Evolutionary conservation across 2,888 invertebrate genomes (phyloP).

Genomic region (Rhorus exstirpatorius): DNA sequence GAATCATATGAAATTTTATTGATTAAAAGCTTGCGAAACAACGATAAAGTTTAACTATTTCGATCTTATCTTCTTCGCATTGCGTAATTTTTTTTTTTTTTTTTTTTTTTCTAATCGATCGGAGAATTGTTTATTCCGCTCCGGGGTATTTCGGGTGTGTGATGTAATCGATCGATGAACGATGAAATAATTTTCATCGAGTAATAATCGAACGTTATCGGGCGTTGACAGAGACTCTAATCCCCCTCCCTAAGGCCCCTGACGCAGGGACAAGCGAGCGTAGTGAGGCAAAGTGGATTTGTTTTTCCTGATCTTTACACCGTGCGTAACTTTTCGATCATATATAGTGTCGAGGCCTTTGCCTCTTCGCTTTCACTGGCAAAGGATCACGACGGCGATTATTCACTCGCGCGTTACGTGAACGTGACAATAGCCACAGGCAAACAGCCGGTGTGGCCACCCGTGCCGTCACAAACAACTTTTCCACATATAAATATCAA

Average conservation of each 20-base stretch:
- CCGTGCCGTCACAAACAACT: conserved; percentile 53
- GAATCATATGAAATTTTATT: background rate
- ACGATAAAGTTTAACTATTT: conserved; percentile 24
- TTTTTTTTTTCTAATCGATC: conserved; percentile 8
- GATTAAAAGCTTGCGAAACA: background rate
- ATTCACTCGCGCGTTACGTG: conserved; percentile 71
- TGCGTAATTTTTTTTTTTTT: conserved; percentile 6
- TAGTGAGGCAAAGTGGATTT: background rate
- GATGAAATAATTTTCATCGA: conserved; percentile 34
- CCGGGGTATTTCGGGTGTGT: background rate
- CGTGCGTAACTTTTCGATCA: conserved; percentile 4
- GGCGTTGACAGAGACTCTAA: conserved; percentile 18
- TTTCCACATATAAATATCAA: background rate
- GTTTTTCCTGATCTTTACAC: conserved; percentile 9
- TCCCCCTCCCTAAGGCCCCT: too few relatives aligned
- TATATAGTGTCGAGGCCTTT: background rate
- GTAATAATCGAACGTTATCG: conserved; percentile 47
- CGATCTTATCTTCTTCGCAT: conserved; percentile 1
- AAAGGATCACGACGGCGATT: conserved; percentile 69
- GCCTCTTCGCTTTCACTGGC: conserved; percentile 8
- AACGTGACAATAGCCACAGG: conserved; percentile 71
- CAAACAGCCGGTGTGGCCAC: conserved; percentile 68
- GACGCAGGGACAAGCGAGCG: background rate
- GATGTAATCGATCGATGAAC: conserved; percentile 7
- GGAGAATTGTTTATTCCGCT: background rate